Base-by-base conservation (phyloP, 2,113 vertebrate species). In the Larimichthys polyactis region DNA sequence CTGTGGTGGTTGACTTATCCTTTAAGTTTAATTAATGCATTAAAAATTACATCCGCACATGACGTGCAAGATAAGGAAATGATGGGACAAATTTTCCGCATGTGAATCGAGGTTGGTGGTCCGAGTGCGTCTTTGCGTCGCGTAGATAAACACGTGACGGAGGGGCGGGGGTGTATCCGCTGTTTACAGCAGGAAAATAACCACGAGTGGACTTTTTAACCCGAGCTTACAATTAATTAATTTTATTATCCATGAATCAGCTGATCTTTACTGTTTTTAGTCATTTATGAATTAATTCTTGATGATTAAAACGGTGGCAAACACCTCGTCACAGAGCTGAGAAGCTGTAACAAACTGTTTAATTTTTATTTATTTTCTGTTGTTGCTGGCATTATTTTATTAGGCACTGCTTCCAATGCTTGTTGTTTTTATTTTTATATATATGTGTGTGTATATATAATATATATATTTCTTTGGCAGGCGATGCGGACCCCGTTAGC, bases 61-160 rank as follows among this genome's bases (percentile, higher is more conserved):
- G 15, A 22, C 24, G 75, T 15, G 11, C 22, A 36, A 54, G 71
- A 79, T 44, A 51, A 66, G 65, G 48, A 85, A 75, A 76, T 76
- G 27, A 74, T 22, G 49, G 22, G 22, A 16, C 43, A 63, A 4
- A 54, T 22, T 54, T 82, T 48, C 2, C 46, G 4, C 19, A 5
- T 79, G 14, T 16, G 10, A 62, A 17, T 60, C 17, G 12, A 51
- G 55, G 49, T 58, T n/a, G 1, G 36, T 48, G 27, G 48, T 48
- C 11, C 4, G 55, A n/a, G 29, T 73, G 24, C 67, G 51, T 77
- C 17, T 48, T 48, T 36, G 15, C 17, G 29, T 66, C 12, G 5
- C 71, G 58, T 27, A n/a, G 57, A 67, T 48, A 8, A 3, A 57
- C 19, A 51, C 57, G 36, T 43, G 15, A 20, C 12, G 49, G 20